Conservation (phyloP, 2,797 vertebrate genomes). For the Rhadinocentrus ornatus region DNA sequence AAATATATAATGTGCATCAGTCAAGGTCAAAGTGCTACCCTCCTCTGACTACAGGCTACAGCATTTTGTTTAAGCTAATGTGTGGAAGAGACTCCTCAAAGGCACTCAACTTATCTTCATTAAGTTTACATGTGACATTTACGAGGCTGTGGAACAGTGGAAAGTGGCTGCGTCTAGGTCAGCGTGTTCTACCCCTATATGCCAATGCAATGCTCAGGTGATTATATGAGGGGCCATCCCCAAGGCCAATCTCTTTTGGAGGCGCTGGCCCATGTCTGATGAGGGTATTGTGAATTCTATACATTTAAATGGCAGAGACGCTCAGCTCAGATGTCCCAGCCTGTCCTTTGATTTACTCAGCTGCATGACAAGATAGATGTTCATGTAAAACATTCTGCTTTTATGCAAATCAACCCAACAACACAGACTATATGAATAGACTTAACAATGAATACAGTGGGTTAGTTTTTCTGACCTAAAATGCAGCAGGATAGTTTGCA, state of each 20-base stretch:
- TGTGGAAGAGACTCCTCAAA: conserved; percentile 69
- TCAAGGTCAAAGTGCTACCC: conserved; percentile 70
- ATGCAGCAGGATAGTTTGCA: background rate
- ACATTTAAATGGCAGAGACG: conserved; percentile 83
- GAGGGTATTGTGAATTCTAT: conserved; percentile 84
- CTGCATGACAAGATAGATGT: conserved; percentile 67
- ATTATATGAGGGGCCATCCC: conserved; percentile 76
- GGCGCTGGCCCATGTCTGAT: conserved; percentile 83
- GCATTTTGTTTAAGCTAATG: conserved; percentile 78
- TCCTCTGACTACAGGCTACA: conserved; percentile 35
- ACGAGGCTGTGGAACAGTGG: conserved; percentile 65
- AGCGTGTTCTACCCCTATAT: conserved; percentile 71
- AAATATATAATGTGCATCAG: conserved; percentile 38
- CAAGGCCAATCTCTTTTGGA: conserved; percentile 81
- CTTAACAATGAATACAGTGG: conserved; percentile 22
- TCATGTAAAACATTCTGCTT: conserved; percentile 69
- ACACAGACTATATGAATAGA: conserved; percentile 26
- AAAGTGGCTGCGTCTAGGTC: conserved; percentile 73
- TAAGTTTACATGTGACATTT: conserved; percentile 81
- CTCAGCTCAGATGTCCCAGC: conserved; percentile 60
- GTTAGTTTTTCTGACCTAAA: conserved; percentile 36
- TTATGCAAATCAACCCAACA: conserved; percentile 69
- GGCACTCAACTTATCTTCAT: conserved; percentile 81
- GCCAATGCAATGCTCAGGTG: conserved; percentile 76
- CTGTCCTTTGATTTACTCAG: conserved; percentile 76